Evolutionary conservation across 2,113 vertebrate species (phyloP).

Genomic region (Heliornis fulica): DNA sequence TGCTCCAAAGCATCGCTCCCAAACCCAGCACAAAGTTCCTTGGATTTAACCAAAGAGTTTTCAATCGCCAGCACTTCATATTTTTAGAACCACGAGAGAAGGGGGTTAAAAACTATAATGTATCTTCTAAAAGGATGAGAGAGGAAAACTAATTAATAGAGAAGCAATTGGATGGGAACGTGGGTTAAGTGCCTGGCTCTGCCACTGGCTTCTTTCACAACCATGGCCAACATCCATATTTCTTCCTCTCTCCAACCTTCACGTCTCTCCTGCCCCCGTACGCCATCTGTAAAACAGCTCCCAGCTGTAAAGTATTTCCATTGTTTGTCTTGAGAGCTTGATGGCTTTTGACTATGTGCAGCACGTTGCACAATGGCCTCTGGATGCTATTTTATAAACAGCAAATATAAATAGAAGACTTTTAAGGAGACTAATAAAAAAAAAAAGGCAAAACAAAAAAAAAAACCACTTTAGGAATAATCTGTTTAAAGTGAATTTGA

Average conservation of each 20-base stretch:
- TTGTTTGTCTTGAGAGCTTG: slow-evolving; percentile 46
- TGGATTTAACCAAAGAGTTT: not conserved
- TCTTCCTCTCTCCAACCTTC: not conserved
- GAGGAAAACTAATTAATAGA: slow-evolving; percentile 15
- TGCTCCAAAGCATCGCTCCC: not conserved
- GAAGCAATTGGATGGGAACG: not conserved
- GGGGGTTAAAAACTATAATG: not conserved
- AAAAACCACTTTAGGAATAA: not conserved
- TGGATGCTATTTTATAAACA: slow-evolving; percentile 35
- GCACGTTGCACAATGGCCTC: slow-evolving; percentile 19
- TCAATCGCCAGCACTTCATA: accelerated
- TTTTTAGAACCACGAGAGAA: not conserved
- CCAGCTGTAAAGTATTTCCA: slow-evolving; percentile 41
- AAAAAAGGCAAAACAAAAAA: not conserved
- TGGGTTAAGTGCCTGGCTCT: slow-evolving; percentile 28
- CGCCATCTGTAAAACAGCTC: not conserved
- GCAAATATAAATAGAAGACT: slow-evolving; percentile 52
- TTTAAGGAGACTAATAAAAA: slow-evolving; percentile 17
- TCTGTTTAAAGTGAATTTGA: slow-evolving; percentile 47
- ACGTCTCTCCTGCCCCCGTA: not conserved
- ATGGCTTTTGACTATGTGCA: slow-evolving; percentile 26
- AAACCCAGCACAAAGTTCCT: not conserved
- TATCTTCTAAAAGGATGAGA: not conserved
- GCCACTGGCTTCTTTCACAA: slow-evolving; percentile 19
- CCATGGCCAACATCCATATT: not conserved